Conservation (phyloP, 2,113 vertebrate genomes). For the Taurulus bubalis region DNA sequence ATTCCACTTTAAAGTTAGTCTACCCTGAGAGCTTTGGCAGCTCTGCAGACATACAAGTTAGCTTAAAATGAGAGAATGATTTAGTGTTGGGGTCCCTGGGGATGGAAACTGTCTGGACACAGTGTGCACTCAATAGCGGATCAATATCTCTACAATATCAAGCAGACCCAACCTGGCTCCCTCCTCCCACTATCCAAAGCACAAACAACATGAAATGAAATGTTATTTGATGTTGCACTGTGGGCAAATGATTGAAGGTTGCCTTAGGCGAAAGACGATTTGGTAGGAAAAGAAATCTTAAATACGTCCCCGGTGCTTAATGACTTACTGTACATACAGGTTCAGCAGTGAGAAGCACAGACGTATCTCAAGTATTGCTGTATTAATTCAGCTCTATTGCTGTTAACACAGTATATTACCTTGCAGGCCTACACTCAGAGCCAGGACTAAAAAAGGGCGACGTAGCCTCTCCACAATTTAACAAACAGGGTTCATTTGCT, state of each 20-base stretch:
- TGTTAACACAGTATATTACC: conserved; percentile 43
- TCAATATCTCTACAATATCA: conserved; percentile 76
- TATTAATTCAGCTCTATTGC: conserved; percentile 47
- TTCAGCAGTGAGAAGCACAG: conserved; percentile 20
- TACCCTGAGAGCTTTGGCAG: conserved; percentile 29
- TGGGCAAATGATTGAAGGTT: conserved; percentile 70
- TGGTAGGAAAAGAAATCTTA: conserved; percentile 60
- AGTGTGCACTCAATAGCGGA: conserved; percentile 66
- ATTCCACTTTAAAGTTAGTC: conserved; percentile 53
- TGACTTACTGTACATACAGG: conserved; percentile 44
- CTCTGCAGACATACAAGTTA: conserved; percentile 49
- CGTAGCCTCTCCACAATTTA: conserved; percentile 68
- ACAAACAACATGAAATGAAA: conserved; percentile 71
- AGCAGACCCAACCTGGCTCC: conserved; percentile 43
- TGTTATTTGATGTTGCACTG: conserved; percentile 70
- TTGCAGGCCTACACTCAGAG: conserved; percentile 31
- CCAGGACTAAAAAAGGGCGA: conserved; percentile 49
- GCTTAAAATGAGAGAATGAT: conserved; percentile 64
- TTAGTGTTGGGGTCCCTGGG: conserved; percentile 54
- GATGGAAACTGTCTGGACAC: conserved; percentile 69
- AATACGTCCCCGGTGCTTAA: conserved; percentile 43
- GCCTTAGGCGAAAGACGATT: conserved; percentile 62
- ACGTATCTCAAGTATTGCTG: conserved; percentile 27
- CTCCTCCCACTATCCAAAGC: conserved; percentile 49
- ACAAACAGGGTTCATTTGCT: conserved; percentile 77